Percentiles rank a stretch among this genome's conserved stretches.
phyloP scores from a whole-genome alignment of 92 coral and sea anemone species.

The Porites divaricata region DNA sequence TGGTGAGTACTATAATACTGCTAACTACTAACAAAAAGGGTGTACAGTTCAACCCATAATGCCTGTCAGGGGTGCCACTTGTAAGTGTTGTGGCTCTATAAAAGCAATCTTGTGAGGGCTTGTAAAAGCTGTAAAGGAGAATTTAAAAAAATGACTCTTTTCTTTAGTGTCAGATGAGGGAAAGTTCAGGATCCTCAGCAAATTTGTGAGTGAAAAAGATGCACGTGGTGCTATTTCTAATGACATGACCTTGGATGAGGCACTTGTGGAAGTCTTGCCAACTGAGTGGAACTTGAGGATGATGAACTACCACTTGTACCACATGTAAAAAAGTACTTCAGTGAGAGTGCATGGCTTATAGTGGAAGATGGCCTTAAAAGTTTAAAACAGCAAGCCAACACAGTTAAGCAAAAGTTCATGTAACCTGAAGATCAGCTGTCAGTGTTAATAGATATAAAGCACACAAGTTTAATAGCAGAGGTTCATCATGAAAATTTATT shows the following conservation, averaged over 20 bases:
- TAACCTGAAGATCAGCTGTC: constrained; percentile 22
- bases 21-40: constrained; percentile 15
- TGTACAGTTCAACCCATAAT: constrained; percentile 5
- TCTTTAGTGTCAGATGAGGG: constrained; percentile 35
- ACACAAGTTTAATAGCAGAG: constrained; percentile 7
- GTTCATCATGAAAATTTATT: constrained; percentile 19
- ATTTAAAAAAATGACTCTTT: constrained; percentile 11
- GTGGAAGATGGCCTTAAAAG: not conserved
- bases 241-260: not conserved
- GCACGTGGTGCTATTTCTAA: not conserved
- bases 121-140: constrained; percentile 17
- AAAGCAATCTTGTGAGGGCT: constrained; percentile 25
- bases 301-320: constrained; percentile 23
- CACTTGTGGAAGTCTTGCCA: constrained; percentile 21
- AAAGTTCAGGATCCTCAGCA: constrained; percentile 9
- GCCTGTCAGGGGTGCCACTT: not conserved
- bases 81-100: constrained; percentile 1
- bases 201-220: constrained; percentile 20
- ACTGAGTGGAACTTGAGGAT: constrained; percentile 2
- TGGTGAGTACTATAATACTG: constrained; percentile 15
- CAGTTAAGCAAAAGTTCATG: constrained; percentile 3
- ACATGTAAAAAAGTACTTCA: constrained; percentile 19
- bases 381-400: constrained; percentile 3
- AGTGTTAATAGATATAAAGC: constrained; percentile 1
- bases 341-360: constrained; percentile 21